phyloP scores from a whole-genome alignment of 2,888 invertebrate species.

The Cantharis rustica region DNA sequence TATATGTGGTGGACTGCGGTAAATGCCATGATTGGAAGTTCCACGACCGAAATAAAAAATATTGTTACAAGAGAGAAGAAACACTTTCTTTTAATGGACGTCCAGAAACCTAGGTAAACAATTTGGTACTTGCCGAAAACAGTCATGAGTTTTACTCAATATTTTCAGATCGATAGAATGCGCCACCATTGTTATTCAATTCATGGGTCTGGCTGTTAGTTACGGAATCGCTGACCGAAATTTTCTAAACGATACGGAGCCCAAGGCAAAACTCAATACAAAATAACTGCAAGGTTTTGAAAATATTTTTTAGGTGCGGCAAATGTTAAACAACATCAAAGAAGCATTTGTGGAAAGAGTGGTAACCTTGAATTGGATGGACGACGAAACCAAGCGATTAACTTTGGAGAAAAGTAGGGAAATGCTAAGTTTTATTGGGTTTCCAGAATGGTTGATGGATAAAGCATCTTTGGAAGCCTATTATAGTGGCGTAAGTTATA shows the following conservation, averaged over 20 bases:
- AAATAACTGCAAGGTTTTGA: not conserved
- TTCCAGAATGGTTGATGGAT: constrained; percentile 76
- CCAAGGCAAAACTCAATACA: constrained; percentile 58
- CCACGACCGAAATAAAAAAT: constrained; percentile 65
- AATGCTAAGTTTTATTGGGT: constrained; percentile 78
- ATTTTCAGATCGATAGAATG: constrained; percentile 69
- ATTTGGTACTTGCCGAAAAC: not conserved
- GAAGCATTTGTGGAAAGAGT: constrained; percentile 71
- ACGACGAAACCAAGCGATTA: constrained; percentile 70
- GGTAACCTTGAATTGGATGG: constrained; percentile 74
- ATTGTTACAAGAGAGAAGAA: constrained; percentile 19
- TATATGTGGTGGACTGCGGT: constrained; percentile 71
- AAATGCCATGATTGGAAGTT: constrained; percentile 70
- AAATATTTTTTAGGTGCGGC: constrained; percentile 60
- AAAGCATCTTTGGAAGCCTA: constrained; percentile 67
- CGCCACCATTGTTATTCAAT: constrained; percentile 69
- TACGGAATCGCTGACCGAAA: constrained; percentile 68
- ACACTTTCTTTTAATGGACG: not conserved
- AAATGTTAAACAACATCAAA: constrained; percentile 77
- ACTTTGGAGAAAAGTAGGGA: constrained; percentile 75
- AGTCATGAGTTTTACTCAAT: not conserved
- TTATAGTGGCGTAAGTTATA: constrained; percentile 66
- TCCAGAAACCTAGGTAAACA: constrained; percentile 14
- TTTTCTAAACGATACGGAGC: constrained; percentile 66
- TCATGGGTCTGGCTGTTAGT: constrained; percentile 78